These are phyloP conservation scores for Mycogona germanica DNA, from an alignment of 2,888 invertebrate genomes.

Conservation along the genomic window DNA sequence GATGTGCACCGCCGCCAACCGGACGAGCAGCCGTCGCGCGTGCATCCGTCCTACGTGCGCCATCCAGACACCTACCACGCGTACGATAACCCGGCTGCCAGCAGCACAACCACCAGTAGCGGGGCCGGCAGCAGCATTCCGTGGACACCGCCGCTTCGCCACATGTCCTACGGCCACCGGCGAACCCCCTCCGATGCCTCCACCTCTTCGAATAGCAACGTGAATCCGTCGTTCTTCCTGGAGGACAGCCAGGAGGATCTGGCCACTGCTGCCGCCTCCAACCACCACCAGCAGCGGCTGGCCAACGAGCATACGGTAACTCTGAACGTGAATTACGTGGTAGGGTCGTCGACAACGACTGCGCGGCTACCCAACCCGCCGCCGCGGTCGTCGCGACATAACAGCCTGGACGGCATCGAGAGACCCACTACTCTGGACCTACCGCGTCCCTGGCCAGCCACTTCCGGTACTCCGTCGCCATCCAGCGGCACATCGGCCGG, in stretches of 20 bases:
- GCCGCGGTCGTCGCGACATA: slow-evolving; percentile 27
- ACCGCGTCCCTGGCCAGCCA: slow-evolving; percentile 41
- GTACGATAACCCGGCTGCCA: slow-evolving; percentile 24
- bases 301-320: slow-evolving; percentile 11
- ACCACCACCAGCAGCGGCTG: no score
- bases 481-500: not conserved
- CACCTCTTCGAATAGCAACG: slow-evolving; percentile 39
- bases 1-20: slow-evolving; percentile 22
- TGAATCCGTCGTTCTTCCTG: slow-evolving; percentile 49
- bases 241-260: slow-evolving; percentile 44
- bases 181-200: slow-evolving; percentile 65
- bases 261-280: slow-evolving; percentile 33
- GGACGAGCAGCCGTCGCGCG: slow-evolving; percentile 21
- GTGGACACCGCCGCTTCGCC: slow-evolving; percentile 17
- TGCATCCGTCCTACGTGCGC: slow-evolving; percentile 29
- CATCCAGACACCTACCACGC: slow-evolving; percentile 26
- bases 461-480: slow-evolving; percentile 6
- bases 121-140: slow-evolving; percentile 6
- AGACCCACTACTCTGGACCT: slow-evolving; percentile 47
- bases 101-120: slow-evolving; percentile 17
- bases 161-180: slow-evolving; percentile 43
- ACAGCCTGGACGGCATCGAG: slow-evolving; percentile 34
- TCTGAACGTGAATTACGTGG: slow-evolving; percentile 16
- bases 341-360: no score
- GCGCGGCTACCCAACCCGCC: slow-evolving; percentile 25